Percentiles rank a stretch among this genome's conserved stretches.
phyloP scores from a whole-genome alignment of 1,140 invertebrate genomes.

The Anadara kagoshimensis region DNA sequence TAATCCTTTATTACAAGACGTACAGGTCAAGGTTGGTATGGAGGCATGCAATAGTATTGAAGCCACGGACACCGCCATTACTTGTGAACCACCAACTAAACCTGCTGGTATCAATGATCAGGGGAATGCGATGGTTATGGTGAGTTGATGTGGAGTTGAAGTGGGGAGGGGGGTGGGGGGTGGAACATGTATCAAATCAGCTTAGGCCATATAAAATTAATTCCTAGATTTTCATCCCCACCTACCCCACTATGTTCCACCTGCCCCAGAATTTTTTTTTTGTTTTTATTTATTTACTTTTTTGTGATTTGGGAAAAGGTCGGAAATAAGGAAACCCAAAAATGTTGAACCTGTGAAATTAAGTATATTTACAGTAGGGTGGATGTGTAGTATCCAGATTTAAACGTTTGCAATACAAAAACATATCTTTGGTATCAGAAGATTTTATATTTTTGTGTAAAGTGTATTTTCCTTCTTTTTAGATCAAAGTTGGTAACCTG shows the following conservation, averaged over 20 bases:
- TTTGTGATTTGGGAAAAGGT: too few species aligned
- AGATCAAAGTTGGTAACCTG: conserved; percentile 64
- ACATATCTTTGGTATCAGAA: neutral
- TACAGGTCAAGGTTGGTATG: conserved; percentile 58
- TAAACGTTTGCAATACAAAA: neutral
- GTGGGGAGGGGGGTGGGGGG: too few species aligned
- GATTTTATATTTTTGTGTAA: too few species aligned
- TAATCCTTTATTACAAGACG: conserved; percentile 55
- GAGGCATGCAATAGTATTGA: conserved; percentile 48
- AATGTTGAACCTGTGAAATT: too few species aligned
- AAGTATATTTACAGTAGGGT: too few species aligned
- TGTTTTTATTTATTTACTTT: too few species aligned
- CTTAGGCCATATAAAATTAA: too few species aligned
- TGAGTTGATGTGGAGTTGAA: conserved; percentile 31
- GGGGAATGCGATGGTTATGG: conserved; percentile 59
- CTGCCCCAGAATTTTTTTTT: too few species aligned
- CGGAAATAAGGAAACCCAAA: too few species aligned
- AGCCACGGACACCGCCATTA: conserved; percentile 54
- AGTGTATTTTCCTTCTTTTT: conserved; percentile 3
- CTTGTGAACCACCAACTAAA: conserved; percentile 57
- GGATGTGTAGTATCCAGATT: neutral
- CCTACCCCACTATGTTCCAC: too few species aligned
- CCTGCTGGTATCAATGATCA: conserved; percentile 55
- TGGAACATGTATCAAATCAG: too few species aligned
- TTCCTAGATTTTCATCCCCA: too few species aligned